These are phyloP conservation scores for Piliocolobus tephrosceles DNA, from an alignment of 2,113 vertebrate genomes.

Conservation along the genomic window DNA sequence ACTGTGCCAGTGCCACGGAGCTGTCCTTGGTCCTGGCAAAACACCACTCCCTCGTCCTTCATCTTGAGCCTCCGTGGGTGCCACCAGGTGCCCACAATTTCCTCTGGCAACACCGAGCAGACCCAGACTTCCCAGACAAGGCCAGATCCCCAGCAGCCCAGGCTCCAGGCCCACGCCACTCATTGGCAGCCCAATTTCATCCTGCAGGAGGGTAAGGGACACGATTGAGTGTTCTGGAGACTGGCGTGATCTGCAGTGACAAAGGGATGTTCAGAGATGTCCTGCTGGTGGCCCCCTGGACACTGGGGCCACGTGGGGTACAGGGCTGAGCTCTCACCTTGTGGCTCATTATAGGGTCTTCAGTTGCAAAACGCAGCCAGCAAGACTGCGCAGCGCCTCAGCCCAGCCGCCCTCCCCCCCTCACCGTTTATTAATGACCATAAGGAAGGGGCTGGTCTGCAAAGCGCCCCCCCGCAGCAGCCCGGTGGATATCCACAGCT, in stretches of 20 bases:
- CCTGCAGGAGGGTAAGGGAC: too few relatives aligned
- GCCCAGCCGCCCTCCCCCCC: too few relatives aligned
- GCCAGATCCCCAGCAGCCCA: neutral
- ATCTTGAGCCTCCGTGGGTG: fast-evolving
- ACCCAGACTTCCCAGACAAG: neutral
- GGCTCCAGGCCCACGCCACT: fast-evolving
- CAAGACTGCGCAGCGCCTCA: fast-evolving
- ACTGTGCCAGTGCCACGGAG: neutral
- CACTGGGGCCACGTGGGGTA: neutral
- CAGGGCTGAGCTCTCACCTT: neutral
- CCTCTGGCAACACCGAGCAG: neutral
- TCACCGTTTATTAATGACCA: neutral
- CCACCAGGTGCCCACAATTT: neutral
- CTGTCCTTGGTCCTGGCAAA: neutral
- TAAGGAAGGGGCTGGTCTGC: neutral
- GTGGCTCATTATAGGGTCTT: neutral
- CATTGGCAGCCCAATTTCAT: fast-evolving
- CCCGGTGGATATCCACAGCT: neutral
- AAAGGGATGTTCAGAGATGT: fast-evolving
- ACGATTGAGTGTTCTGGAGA: neutral
- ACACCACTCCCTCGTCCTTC: neutral
- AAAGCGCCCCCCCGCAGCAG: neutral
- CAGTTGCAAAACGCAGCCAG: neutral
- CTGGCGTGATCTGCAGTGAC: fast-evolving
- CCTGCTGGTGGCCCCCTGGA: neutral